Percentiles rank a stretch among this genome's conserved stretches.
Conservation (phyloP, 2,113 vertebrate species). For the Alectura lathami region DNA sequence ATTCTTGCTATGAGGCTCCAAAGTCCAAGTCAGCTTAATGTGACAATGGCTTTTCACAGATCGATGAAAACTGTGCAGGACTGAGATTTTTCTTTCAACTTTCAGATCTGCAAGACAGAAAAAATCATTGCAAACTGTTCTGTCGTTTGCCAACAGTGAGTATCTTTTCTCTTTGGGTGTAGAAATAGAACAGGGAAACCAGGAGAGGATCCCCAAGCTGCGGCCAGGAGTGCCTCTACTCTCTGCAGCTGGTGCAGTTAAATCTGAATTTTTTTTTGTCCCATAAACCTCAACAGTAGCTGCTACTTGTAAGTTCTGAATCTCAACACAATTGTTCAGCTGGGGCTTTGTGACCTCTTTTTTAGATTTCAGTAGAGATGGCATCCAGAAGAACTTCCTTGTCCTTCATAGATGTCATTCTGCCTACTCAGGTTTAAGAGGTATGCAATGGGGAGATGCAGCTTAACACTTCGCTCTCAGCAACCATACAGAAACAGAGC, state of each 20-base stretch:
- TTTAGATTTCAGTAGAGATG: neutral
- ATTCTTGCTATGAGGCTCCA: neutral
- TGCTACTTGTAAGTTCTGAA: neutral
- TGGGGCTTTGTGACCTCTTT: neutral
- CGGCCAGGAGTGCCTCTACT: neutral
- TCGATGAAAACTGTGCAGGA: neutral
- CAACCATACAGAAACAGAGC: conserved; percentile 10
- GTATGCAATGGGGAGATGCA: neutral
- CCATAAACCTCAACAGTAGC: neutral
- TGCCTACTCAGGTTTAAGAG: neutral
- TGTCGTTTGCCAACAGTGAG: neutral
- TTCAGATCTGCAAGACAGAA: neutral
- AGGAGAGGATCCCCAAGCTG: neutral
- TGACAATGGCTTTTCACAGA: neutral
- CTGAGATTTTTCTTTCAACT: neutral
- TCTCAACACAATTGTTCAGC: neutral
- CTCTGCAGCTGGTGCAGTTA: neutral
- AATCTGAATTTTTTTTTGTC: neutral
- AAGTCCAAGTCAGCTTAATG: neutral
- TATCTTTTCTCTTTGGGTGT: neutral
- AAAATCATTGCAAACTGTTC: neutral
- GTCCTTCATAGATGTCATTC: neutral
- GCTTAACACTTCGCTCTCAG: neutral
- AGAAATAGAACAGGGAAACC: neutral
- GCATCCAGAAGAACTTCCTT: neutral